These are phyloP conservation scores for Scaptomyza pallida DNA, from an alignment of 1,140 invertebrate genomes.

Conservation along the genomic window DNA sequence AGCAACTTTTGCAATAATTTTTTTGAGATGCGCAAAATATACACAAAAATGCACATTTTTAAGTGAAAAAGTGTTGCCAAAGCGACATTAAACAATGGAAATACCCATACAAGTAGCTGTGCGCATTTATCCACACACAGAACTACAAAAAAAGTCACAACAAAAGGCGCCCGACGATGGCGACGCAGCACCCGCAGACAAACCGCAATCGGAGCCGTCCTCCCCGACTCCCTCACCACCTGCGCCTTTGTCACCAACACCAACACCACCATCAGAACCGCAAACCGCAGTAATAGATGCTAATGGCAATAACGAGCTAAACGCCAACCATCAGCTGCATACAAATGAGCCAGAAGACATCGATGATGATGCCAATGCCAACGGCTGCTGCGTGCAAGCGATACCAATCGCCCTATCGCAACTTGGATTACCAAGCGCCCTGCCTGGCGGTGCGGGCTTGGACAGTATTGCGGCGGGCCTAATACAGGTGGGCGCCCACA, in stretches of 20 bases:
- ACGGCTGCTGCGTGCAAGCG: conserved; percentile 87
- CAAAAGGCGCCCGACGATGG: conserved; percentile 16
- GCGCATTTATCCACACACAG: conserved; percentile 84
- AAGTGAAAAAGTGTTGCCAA: conserved; percentile 43
- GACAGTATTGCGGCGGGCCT: conserved; percentile 75
- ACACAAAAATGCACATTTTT: conserved; percentile 24
- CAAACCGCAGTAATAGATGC: conserved; percentile 84
- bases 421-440: conserved; percentile 79
- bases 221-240: neutral
- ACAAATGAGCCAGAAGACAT: conserved; percentile 38
- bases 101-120: conserved; percentile 87
- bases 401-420: conserved; percentile 85
- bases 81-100: conserved; percentile 83
- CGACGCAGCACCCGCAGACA: conserved; percentile 84
- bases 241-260: neutral
- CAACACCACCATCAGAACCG: conserved; percentile 35
- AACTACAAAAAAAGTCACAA: conserved; percentile 75
- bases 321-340: conserved; percentile 23
- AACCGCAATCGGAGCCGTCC: conserved; percentile 28
- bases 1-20: conserved; percentile 27
- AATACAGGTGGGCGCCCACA: conserved; percentile 76
- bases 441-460: conserved; percentile 60
- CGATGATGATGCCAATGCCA: conserved; percentile 30
- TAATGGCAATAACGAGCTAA: conserved; percentile 43
- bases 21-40: conserved; percentile 47